These are phyloP conservation scores for Caenorhabditis inopinata DNA, from an alignment of 1,140 invertebrate genomes.

Conservation along the genomic window DNA sequence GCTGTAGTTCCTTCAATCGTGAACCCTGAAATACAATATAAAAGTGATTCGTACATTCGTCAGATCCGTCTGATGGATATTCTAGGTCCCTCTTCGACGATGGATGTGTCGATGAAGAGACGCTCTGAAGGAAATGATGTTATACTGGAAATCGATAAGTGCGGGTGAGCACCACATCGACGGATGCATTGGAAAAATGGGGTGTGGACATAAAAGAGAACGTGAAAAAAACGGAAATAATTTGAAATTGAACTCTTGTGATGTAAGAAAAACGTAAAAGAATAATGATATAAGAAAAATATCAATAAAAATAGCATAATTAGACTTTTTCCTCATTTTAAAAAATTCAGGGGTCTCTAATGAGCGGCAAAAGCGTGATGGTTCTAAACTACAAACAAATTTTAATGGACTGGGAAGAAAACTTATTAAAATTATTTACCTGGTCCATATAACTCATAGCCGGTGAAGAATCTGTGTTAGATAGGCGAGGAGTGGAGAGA, in stretches of 20 bases:
- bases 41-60: not conserved
- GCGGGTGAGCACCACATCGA: not conserved
- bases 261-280: not conserved
- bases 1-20: too few relatives aligned
- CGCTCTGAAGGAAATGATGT: not conserved
- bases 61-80: not conserved
- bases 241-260: not conserved
- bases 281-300: not conserved
- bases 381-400: too few relatives aligned
- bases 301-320: not conserved
- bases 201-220: not conserved
- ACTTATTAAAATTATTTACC: not conserved
- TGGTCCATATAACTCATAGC: slow-evolving; percentile 26
- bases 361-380: too few relatives aligned
- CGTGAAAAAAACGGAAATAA: not conserved
- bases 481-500: not conserved
- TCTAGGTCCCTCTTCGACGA: not conserved
- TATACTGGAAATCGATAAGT: not conserved
- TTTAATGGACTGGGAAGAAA: not conserved
- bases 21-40: not conserved
- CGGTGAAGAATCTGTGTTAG: slow-evolving; percentile 3
- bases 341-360: too few relatives aligned
- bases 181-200: not conserved
- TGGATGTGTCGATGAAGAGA: slow-evolving; percentile 13
- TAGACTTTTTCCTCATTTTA: too few relatives aligned